Evolutionary conservation across 2,113 vertebrate species (phyloP).

Genomic region (Trochalopteron elliotii): DNA sequence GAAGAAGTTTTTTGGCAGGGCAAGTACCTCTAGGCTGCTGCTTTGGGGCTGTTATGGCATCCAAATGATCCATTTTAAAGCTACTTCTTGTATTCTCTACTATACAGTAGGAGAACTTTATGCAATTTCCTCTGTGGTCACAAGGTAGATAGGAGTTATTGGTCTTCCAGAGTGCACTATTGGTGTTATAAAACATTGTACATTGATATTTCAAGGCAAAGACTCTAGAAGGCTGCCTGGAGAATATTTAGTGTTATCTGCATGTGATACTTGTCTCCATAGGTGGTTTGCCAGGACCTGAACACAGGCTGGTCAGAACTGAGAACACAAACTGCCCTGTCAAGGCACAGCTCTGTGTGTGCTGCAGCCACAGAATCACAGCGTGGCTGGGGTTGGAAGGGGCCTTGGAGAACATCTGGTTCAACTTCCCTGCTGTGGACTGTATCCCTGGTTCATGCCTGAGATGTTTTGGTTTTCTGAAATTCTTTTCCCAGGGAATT

Average conservation of each 20-base stretch:
- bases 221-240: not conserved
- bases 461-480: no score
- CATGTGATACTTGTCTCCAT: fast-evolving
- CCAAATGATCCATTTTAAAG: not conserved
- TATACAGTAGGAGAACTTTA: fast-evolving
- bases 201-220: not conserved
- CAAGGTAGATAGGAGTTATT: not conserved
- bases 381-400: not conserved
- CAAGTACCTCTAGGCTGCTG: not conserved
- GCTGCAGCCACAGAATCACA: not conserved
- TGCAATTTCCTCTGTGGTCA: not conserved
- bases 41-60: not conserved
- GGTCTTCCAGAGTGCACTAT: not conserved
- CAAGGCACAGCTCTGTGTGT: not conserved
- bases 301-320: not conserved
- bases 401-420: not conserved
- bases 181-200: not conserved
- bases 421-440: not conserved
- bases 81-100: not conserved
- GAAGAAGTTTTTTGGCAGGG: not conserved
- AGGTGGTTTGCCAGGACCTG: not conserved
- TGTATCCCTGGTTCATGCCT: no score
- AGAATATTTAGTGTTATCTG: not conserved
- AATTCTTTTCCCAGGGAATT: no score
- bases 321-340: not conserved